A percentile compares a stretch with the other conserved stretches of the same genome.
phyloP scores from a whole-genome alignment of 1,140 invertebrate species.

The Acromyrmex charruanus region DNA sequence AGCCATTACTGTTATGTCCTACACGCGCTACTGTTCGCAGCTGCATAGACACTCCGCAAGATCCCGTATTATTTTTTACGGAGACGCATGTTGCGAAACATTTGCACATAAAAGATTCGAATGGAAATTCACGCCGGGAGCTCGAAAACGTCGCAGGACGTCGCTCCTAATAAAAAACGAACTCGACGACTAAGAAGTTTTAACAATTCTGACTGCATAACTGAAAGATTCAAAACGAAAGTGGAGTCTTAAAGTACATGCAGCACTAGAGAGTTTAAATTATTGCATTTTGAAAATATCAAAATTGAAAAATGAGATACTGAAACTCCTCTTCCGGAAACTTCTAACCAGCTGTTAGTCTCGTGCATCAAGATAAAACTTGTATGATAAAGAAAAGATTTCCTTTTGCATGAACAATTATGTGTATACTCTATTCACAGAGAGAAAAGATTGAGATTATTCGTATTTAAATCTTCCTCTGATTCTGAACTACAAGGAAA shows the following conservation, averaged over 20 bases:
- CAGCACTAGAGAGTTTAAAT: background rate
- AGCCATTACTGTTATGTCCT: slow-evolving; percentile 81
- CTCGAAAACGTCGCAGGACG: background rate
- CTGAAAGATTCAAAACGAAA: background rate
- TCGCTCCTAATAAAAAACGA: slow-evolving; percentile 7
- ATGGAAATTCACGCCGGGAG: background rate
- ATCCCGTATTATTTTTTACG: slow-evolving; percentile 47
- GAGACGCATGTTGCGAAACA: slow-evolving; percentile 23
- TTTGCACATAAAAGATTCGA: slow-evolving; percentile 10
- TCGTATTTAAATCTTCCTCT: slow-evolving; percentile 7
- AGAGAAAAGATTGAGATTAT: slow-evolving; percentile 18
- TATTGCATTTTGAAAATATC: background rate
- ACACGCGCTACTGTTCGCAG: slow-evolving; percentile 40
- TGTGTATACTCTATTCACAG: background rate
- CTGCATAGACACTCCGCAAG: slow-evolving; percentile 39
- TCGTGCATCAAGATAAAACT: background rate
- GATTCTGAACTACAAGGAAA: background rate
- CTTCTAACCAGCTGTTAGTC: background rate
- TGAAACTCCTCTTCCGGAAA: background rate
- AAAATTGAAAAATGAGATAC: slow-evolving; percentile 20
- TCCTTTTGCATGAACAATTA: background rate
- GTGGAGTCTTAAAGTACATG: background rate
- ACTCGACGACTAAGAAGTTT: slow-evolving; percentile 5
- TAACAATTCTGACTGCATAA: background rate
- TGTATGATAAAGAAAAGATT: background rate